Evolutionary conservation across 2,797 vertebrate genomes (phyloP), one percentile per base, ranked within the genome.

Genomic region (Oophaga sylvatica): DNA sequence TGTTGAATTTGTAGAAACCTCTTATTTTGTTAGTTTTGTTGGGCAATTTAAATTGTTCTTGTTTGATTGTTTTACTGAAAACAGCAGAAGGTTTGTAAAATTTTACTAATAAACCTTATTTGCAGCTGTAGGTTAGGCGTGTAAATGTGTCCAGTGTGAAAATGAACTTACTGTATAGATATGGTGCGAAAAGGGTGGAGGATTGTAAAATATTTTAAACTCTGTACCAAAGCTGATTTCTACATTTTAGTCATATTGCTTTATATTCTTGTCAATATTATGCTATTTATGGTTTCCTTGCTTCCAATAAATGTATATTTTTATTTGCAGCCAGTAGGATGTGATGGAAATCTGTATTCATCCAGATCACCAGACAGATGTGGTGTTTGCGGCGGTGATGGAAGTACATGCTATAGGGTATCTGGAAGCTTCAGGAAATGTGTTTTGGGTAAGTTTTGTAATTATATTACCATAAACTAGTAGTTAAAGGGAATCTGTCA

Each of bases 351-450:
- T 91, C 93, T 98, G 89, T 95, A 97, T 91, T 97, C 97, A 71
- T 93, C 95, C 88, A 95, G 91, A 92, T 93, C 92, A 0, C 92
- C 96, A 87, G 97, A 97, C 93, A 95, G 95, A 92, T 98, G 96
- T 91, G 96, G 96, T 79, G 93, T 97, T 35, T 98, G 97, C 86
- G 97, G 96, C 86, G 97, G 97, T 81, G 95, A 95, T 10, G 96
- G 96, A 91, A 95, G 95, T 57, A 95, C 96, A 89, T 98, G 97
- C 92, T 95, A 95, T 89, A 96, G 96, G 65, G 92, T 98, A 88
- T 97, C 96, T 26, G 97, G 97, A 93, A 96, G 95, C 92, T 97
- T 96, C 93, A 95, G 96, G 93, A 97, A 93, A 93, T 95, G 95
- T 93, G 91, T 96, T 95, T 94, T 89, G 65, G 88, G 88, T 89